Base-by-base conservation (phyloP, 23 tunicate species). In the Oikopleura vanhoeffeni region DNA sequence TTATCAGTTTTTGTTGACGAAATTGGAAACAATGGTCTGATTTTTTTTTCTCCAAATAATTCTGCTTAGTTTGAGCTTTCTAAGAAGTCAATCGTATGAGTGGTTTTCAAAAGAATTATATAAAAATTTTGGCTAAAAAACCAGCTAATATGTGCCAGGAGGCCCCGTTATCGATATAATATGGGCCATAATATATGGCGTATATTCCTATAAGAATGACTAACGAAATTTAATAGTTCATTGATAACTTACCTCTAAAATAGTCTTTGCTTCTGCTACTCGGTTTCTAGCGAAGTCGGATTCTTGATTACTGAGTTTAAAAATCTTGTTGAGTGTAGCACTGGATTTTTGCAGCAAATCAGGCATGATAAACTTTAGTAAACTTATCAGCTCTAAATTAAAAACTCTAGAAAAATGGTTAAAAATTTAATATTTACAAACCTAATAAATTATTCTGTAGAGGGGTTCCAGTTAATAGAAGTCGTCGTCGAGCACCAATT, bases 381-480 rank as follows among this genome's bases (percentile, higher is more conserved):
- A 76, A 39, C 96, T 90, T 91, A 95, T 95, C 76, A 95, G 71
- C 67, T 95, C 99, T 71, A 71, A 71, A 71, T 18, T 13, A 71
- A 13, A 18, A 24, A 71, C 32, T n/a, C n/a, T n/a, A n/a, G n/a
- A n/a, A n/a, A n/a, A n/a, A 18, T 49, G 18, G 18, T 8, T 49
- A 49, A 49, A 49, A 8, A 49, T 49, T 8, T 8, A 8, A 8
- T 49, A 8, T 8, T 49, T 49, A 18, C 60, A 8, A 8, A 71
- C 79, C 79, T 0, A 95, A 67, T 86, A 95, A 41, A 84, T 90
- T 95, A 57, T 95, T 95, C 42, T 95, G 99, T 71, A 95, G 84
- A 32, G 99, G 99, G 0, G 99, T 95, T 18, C 99, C 99, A 0
- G 99, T 95, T 40, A 95, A 64, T 0, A 95, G 87, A 18, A 95